These are phyloP conservation scores for Mythimna pallens DNA, from an alignment of 2,888 invertebrate species.

Conservation along the genomic window DNA sequence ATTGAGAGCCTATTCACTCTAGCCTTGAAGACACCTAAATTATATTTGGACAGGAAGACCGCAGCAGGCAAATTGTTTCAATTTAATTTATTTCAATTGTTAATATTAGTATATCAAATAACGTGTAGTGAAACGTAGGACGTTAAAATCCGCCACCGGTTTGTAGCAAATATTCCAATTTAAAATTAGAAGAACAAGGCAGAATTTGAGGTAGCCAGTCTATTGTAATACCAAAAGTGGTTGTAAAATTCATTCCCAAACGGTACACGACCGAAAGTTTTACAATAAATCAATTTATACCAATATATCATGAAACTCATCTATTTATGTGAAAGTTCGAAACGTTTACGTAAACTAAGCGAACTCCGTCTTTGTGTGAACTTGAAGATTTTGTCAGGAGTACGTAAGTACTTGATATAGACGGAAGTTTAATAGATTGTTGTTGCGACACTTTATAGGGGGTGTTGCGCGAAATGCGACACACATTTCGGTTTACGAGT, in stretches of 20 bases:
- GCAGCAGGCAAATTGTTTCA: too few relatives aligned
- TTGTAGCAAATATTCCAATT: not conserved
- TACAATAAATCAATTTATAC: conserved; percentile 74
- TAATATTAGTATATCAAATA: too few relatives aligned
- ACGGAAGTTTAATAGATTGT: conserved; percentile 41
- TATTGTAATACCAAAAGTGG: conserved; percentile 49
- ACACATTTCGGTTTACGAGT: not conserved
- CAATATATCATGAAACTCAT: conserved; percentile 70
- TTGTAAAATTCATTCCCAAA: conserved; percentile 64
- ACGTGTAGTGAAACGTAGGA: too few relatives aligned
- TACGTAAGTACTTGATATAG: conserved; percentile 3
- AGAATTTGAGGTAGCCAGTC: conserved; percentile 3
- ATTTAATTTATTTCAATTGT: too few relatives aligned
- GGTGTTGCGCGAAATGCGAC: not conserved
- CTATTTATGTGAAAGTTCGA: conserved; percentile 67
- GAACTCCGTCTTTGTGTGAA: conserved; percentile 44
- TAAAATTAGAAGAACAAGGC: conserved; percentile 1
- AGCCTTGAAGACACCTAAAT: too few relatives aligned
- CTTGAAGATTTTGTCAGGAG: conserved; percentile 39
- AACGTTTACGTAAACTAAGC: conserved; percentile 63
- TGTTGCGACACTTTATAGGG: conserved; percentile 19
- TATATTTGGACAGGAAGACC: too few relatives aligned
- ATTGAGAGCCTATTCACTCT: too few relatives aligned
- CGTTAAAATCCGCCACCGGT: fast-evolving
- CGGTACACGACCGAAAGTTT: conserved; percentile 64